phyloP scores from a whole-genome alignment of 2,797 vertebrate species.

The Diglossa cyanea region DNA sequence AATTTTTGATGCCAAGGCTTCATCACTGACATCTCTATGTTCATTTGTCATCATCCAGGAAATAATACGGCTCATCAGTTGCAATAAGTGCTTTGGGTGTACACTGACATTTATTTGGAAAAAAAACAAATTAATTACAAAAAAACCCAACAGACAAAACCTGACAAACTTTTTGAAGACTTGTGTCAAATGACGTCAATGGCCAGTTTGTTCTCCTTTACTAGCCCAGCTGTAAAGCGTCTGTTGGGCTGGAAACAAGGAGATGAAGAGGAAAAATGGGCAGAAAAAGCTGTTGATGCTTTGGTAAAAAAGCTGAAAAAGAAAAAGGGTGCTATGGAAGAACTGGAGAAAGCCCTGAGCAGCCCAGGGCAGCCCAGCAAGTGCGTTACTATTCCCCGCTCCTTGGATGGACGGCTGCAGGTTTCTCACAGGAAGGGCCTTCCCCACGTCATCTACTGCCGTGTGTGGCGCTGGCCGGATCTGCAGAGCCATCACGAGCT shows the following conservation, averaged over 20 bases:
- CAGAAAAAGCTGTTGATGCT: constrained; percentile 96
- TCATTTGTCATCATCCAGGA: constrained; percentile 17
- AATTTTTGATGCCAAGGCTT: constrained; percentile 15
- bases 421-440: constrained; percentile 96
- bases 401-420: constrained; percentile 92
- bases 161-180: constrained; percentile 64
- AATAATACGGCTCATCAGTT: neutral
- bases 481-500: constrained; percentile 97
- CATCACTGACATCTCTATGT: neutral
- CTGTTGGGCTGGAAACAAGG: constrained; percentile 98
- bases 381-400: constrained; percentile 95
- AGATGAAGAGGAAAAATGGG: constrained; percentile 99
- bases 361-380: constrained; percentile 96
- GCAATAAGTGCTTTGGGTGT: neutral
- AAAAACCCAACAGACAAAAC: neutral
- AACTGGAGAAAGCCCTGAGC: constrained; percentile 95
- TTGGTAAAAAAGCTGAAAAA: constrained; percentile 98
- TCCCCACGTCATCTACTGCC: constrained; percentile 96
- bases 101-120: constrained; percentile 35
- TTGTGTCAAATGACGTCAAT: constrained; percentile 91
- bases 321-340: constrained; percentile 98
- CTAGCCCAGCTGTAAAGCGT: constrained; percentile 96
- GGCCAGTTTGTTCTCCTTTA: constrained; percentile 99
- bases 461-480: constrained; percentile 98
- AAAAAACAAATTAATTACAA: neutral